Evolutionary conservation across 2,113 vertebrate species (phyloP).

Genomic region (Hippocampus abdominalis): DNA sequence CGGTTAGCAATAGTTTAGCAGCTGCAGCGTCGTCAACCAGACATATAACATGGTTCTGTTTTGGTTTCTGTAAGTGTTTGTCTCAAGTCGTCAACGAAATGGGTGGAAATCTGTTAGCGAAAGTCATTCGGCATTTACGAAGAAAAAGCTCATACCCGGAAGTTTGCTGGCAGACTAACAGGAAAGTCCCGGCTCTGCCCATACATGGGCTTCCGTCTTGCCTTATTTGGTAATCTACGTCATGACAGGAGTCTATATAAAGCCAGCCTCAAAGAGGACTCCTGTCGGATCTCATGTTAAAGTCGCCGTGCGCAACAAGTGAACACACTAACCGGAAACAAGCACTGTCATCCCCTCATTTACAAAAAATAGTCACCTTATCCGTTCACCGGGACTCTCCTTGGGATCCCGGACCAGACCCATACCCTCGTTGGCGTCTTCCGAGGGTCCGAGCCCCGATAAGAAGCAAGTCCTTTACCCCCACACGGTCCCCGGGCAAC

Average conservation of each 20-base stretch:
- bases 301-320: conserved; percentile 8
- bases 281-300: conserved; percentile 44
- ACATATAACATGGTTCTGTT: background rate
- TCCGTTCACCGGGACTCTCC: conserved; percentile 2
- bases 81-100: background rate
- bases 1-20: conserved; percentile 6
- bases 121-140: background rate
- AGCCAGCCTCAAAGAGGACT: conserved; percentile 55
- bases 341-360: conserved; percentile 14
- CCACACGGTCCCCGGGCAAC: conserved; percentile 2
- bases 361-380: background rate
- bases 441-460: conserved; percentile 16
- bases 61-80: background rate
- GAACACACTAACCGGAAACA: conserved; percentile 19
- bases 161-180: too few species aligned
- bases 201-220: conserved; percentile 89
- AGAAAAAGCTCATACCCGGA: background rate
- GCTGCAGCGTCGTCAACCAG: background rate
- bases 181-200: conserved; percentile 72
- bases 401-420: conserved; percentile 7
- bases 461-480: conserved; percentile 32
- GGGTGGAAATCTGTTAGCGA: background rate
- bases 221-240: conserved; percentile 92
- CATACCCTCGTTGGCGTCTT: conserved; percentile 42
- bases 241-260: conserved; percentile 79